Base-by-base conservation (phyloP, 2,888 invertebrate species). In the Macrosoma leucophasiata region DNA sequence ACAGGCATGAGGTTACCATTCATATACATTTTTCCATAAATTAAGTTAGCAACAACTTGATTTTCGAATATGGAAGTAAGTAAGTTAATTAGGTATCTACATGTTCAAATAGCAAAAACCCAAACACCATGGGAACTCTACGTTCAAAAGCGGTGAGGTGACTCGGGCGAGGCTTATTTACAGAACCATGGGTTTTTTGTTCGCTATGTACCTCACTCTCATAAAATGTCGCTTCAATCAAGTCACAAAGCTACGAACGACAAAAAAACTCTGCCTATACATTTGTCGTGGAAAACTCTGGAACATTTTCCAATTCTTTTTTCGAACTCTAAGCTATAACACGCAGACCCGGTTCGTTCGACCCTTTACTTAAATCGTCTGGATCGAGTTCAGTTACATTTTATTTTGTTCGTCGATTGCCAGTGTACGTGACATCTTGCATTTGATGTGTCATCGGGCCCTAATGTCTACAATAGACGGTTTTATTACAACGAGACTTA, bases 331-430 rank as follows among this genome's bases (percentile, higher is more conserved):
- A 48, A 47, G 53, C 59, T 33, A 57, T 62, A 58, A 63, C 52
- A 48, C 50, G 57, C 58, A 58, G 52, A 41, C 48, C 34, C 39
- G 48, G 49, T 44, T 56, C 50, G 41, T 44, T 41, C 50, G 58
- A 58, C 59, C 61, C 58, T 61, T 61, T 58, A 52, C 55, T 55
- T 61, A 59, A 61, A 58, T 61, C 52, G 63, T 52, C 46, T 52
- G 49, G 43, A 59, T 59, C 50, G 53, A 48, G 50, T 50, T 43
- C 52, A 55, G 52, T 61, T 59, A 55, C 55, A 48, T 59, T 66
- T 66, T 64, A 62, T 62, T 59, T 58, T 52, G 48, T 51, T 54
- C 50, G 41, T 38, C 48, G 44, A 52, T 56, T 48, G 50, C 46
- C 41, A 43, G 39, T 36, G 51, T 55, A 65, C 63, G 62, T 65